Evolutionary conservation across 2,888 invertebrate species (phyloP).

Genomic region (Tetragonula carbonaria): DNA sequence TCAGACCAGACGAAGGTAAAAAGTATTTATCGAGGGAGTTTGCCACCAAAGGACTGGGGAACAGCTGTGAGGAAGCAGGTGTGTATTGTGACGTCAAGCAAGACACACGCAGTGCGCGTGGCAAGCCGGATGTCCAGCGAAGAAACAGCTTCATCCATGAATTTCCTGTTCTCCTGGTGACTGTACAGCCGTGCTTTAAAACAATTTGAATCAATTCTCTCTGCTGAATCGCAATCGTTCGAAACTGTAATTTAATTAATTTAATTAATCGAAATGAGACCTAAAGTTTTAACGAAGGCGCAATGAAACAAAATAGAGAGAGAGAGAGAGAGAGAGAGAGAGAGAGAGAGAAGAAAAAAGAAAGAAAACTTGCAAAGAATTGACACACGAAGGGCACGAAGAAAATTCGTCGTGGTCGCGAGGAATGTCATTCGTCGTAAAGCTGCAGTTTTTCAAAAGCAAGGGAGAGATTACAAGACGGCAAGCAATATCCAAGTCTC

Average conservation of each 20-base stretch:
- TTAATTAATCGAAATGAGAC: not conserved
- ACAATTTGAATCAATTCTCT: not conserved
- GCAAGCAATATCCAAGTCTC: conserved; percentile 72
- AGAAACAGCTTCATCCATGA: conserved; percentile 52
- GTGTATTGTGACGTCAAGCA: conserved; percentile 80
- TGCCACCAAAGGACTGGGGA: conserved; percentile 75
- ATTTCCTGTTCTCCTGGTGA: conserved; percentile 40
- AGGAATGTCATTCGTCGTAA: conserved; percentile 35
- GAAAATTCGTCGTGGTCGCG: not conserved
- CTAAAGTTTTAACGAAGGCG: not conserved
- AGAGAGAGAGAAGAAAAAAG: too few relatives aligned
- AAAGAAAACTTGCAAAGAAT: too few relatives aligned
- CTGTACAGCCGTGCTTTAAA: not conserved
- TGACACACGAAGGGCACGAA: too few relatives aligned
- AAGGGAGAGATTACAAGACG: conserved; percentile 27
- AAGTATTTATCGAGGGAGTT: conserved; percentile 63
- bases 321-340: too few relatives aligned
- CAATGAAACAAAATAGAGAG: not conserved
- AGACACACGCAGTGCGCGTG: conserved; percentile 81
- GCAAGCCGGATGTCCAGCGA: conserved; percentile 75
- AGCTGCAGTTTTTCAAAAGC: not conserved
- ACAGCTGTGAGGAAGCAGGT: conserved; percentile 84
- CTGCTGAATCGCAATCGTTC: too few relatives aligned
- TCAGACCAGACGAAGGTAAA: conserved; percentile 13
- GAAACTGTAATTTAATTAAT: too few relatives aligned